Conservation (phyloP, 2,113 vertebrate species). For the Anolis carolinensis region DNA sequence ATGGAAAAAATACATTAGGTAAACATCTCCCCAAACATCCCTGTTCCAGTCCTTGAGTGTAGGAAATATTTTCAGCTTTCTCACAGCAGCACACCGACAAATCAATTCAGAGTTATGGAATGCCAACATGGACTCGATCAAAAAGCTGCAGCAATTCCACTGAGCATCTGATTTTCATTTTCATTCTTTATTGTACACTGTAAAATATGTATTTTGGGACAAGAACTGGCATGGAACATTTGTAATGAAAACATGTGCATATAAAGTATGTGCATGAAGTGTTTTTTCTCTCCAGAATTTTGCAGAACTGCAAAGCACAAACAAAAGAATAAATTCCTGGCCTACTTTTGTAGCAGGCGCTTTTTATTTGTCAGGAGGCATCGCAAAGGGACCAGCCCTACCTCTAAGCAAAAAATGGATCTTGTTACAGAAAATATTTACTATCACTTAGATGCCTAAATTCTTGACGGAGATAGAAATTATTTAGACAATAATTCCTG, state of each 20-base stretch:
- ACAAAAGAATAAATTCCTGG: not conserved
- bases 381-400: not conserved
- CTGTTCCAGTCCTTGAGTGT: not conserved
- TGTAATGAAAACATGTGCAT: not conserved
- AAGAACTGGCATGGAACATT: not conserved
- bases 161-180: constrained; percentile 45
- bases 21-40: constrained; percentile 3
- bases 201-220: constrained; percentile 23
- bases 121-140: not conserved
- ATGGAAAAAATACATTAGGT: constrained; percentile 1
- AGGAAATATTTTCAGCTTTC: too few relatives aligned
- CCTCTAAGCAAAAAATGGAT: not conserved
- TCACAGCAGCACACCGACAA: not conserved
- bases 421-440: too few relatives aligned
- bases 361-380: not conserved
- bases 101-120: constrained; percentile 1
- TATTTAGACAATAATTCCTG: too few relatives aligned
- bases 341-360: rapidly evolving
- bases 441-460: too few relatives aligned
- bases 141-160: constrained; percentile 27
- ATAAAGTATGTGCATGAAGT: not conserved
- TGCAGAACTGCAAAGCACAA: not conserved
- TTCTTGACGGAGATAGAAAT: too few relatives aligned
- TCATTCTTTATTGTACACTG: not conserved
- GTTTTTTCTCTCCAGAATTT: not conserved